Evolutionary conservation across 2,888 invertebrate species (phyloP).

Genomic region (Agapostemon virescens): DNA sequence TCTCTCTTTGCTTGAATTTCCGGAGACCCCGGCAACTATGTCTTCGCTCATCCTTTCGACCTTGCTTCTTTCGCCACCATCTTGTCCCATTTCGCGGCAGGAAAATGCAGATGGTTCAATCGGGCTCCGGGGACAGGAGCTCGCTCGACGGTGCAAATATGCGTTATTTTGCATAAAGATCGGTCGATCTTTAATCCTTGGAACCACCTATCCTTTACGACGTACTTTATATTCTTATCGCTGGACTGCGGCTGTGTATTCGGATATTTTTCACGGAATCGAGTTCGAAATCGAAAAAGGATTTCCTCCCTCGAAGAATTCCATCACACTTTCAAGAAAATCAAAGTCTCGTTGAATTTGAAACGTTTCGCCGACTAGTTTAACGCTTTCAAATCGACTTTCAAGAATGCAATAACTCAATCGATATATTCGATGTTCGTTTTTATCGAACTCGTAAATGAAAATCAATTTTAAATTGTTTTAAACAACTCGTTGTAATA

Average conservation of each 20-base stretch:
- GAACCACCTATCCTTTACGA: constrained; percentile 2
- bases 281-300: background rate
- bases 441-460: too few relatives aligned
- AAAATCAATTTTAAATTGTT: too few relatives aligned
- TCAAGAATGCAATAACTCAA: background rate
- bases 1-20: background rate
- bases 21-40: background rate
- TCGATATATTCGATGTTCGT: too few relatives aligned
- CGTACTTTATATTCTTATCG: background rate
- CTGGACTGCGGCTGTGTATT: background rate
- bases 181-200: constrained; percentile 1
- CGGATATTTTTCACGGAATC: background rate
- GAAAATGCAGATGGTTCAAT: constrained; percentile 30
- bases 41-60: background rate
- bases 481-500: too few relatives aligned
- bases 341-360: background rate
- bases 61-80: background rate
- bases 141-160: constrained; percentile 11
- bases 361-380: background rate
- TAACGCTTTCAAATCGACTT: background rate
- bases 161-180: constrained; percentile 3
- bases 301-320: background rate
- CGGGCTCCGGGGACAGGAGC: constrained; percentile 19
- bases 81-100: constrained; percentile 32
- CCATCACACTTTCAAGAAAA: background rate